Evolutionary conservation across 2,888 invertebrate species (phyloP).

Genomic region (Rosalia funebris): DNA sequence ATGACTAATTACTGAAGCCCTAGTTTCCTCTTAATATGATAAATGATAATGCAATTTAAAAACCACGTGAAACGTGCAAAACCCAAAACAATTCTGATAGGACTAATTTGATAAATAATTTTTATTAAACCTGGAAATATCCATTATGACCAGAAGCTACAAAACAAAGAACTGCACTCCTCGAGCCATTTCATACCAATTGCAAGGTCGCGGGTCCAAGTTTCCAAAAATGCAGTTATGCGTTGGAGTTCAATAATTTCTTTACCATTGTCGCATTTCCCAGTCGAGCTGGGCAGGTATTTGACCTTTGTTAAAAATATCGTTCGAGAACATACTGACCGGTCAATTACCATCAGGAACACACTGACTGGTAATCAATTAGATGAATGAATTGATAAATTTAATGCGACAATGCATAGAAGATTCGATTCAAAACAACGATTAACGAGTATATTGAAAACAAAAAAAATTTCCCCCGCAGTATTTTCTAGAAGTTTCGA

Average conservation of each 20-base stretch:
- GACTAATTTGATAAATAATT: too few species aligned
- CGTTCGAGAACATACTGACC: constrained; percentile 4
- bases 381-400: too few species aligned
- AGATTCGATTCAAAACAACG: too few species aligned
- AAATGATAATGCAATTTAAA: too few species aligned
- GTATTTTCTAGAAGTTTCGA: background rate
- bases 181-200: background rate
- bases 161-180: background rate
- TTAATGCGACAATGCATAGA: too few species aligned
- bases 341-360: too few species aligned
- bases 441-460: background rate
- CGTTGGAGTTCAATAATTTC: constrained; percentile 8
- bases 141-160: background rate
- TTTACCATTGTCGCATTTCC: constrained; percentile 4
- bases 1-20: too few species aligned
- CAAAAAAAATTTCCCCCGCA: background rate
- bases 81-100: too few species aligned
- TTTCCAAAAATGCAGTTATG: constrained; percentile 17
- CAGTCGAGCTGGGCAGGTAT: constrained; percentile 18
- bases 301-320: constrained; percentile 36
- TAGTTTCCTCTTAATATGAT: too few species aligned
- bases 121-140: background rate
- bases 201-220: constrained; percentile 7
- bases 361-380: too few species aligned
- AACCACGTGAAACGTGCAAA: too few species aligned